Conservation (phyloP, 2,113 vertebrate genomes). For the Clarias batrachus region DNA sequence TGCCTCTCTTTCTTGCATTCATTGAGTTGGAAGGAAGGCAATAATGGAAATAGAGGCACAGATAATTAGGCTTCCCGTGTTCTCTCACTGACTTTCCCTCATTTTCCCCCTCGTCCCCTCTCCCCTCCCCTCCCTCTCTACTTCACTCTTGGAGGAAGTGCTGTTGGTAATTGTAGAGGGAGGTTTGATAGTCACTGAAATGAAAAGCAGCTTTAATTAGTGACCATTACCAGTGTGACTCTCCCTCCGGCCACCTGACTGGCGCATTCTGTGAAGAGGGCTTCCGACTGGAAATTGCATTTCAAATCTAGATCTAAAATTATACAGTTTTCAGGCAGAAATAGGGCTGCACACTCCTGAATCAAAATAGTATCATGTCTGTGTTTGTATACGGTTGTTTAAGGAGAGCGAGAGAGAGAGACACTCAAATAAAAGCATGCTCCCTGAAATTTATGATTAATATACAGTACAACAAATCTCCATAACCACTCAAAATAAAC, state of each 20-base stretch:
- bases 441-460: neutral
- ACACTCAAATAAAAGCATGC: neutral
- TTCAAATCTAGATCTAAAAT: conserved; percentile 4
- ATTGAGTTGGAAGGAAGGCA: conserved; percentile 24
- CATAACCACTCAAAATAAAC: neutral
- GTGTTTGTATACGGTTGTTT: neutral
- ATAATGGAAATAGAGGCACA: conserved; percentile 23
- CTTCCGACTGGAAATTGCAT: conserved; percentile 36
- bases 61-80: conserved; percentile 10
- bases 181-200: conserved; percentile 62
- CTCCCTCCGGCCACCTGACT: conserved; percentile 53
- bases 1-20: neutral
- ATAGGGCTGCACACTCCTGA: conserved; percentile 17
- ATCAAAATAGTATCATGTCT: conserved; percentile 4
- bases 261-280: conserved; percentile 26
- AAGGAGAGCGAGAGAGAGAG: neutral
- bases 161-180: conserved; percentile 69
- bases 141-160: conserved; percentile 54
- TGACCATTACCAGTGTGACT: conserved; percentile 59
- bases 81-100: conserved; percentile 42
- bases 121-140: conserved; percentile 47
- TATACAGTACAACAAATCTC: conserved; percentile 5
- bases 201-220: conserved; percentile 72
- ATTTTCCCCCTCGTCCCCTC: conserved; percentile 15
- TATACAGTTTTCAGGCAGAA: neutral